phyloP scores from a whole-genome alignment of 2,797 vertebrate genomes.

The Trachops cirrhosus region DNA sequence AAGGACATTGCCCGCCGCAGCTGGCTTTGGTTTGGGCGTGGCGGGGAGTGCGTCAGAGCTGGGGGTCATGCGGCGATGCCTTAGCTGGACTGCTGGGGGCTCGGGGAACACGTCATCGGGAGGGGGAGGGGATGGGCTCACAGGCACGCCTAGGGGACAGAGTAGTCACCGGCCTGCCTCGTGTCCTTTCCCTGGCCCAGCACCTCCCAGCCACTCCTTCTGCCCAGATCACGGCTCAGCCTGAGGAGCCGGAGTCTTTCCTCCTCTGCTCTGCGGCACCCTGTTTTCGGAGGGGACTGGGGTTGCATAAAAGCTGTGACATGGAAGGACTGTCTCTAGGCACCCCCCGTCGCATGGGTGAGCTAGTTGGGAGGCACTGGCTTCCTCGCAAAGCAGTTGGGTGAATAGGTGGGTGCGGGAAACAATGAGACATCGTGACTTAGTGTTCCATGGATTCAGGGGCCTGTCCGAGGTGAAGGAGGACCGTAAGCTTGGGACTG shows the following conservation, averaged over 20 bases:
- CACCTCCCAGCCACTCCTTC: not conserved
- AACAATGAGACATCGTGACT: not conserved
- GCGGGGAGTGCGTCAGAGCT: not conserved
- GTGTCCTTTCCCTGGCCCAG: not conserved
- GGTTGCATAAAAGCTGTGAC: not conserved
- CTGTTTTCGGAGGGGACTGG: not conserved
- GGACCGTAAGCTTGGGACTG: not conserved
- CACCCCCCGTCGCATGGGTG: not conserved
- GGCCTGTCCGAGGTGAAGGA: not conserved
- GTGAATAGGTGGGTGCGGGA: not conserved
- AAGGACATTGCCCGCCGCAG: not conserved
- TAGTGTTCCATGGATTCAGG: not conserved
- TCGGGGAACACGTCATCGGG: not conserved
- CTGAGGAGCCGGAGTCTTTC: not conserved
- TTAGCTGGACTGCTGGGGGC: not conserved
- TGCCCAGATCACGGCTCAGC: not conserved
- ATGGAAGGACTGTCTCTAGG: not conserved
- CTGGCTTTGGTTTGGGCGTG: not conserved
- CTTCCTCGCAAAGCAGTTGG: not conserved
- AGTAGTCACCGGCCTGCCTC: not conserved
- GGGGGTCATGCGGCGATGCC: rapidly evolving
- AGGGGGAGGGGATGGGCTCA: not conserved
- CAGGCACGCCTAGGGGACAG: not conserved
- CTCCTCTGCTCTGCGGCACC: not conserved
- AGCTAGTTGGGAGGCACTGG: not conserved